phyloP scores from a whole-genome alignment of 2,797 vertebrate genomes.

The Hydrocynus forskahlii region DNA sequence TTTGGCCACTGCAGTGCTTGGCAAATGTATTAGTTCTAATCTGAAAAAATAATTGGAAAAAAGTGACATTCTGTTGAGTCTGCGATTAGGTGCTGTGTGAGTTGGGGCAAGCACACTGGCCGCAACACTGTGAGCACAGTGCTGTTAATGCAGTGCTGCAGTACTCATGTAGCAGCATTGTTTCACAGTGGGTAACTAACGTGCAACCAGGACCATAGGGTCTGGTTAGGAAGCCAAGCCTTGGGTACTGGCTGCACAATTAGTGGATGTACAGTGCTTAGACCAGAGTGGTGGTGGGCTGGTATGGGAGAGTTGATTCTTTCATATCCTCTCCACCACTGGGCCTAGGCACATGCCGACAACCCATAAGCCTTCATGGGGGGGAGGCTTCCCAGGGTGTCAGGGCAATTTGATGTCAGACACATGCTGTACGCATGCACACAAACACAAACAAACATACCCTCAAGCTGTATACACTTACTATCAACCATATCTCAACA shows the following conservation, averaged over 20 bases:
- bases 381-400: conserved; percentile 75
- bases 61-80: conserved; percentile 36
- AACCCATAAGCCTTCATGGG: conserved; percentile 68
- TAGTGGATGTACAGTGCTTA: conserved; percentile 52
- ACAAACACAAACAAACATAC: conserved; percentile 33
- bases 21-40: background rate
- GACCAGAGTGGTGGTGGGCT: conserved; percentile 33
- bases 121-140: conserved; percentile 48
- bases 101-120: conserved; percentile 78
- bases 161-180: conserved; percentile 1
- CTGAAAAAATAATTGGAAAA: no score
- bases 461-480: conserved; percentile 44
- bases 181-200: conserved; percentile 19
- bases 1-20: background rate
- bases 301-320: conserved; percentile 5
- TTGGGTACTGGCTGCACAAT: conserved; percentile 60
- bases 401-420: conserved; percentile 52
- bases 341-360: conserved; percentile 61
- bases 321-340: conserved; percentile 47
- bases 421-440: conserved; percentile 50
- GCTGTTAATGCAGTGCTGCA: conserved; percentile 49
- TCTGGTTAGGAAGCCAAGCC: conserved; percentile 73
- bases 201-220: conserved; percentile 53
- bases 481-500: conserved; percentile 31
- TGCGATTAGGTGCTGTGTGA: conserved; percentile 77